Evolutionary conservation across 2,797 vertebrate species (phyloP), one percentile per base, ranked within the genome.

Genomic region (Sciaenops ocellatus): DNA sequence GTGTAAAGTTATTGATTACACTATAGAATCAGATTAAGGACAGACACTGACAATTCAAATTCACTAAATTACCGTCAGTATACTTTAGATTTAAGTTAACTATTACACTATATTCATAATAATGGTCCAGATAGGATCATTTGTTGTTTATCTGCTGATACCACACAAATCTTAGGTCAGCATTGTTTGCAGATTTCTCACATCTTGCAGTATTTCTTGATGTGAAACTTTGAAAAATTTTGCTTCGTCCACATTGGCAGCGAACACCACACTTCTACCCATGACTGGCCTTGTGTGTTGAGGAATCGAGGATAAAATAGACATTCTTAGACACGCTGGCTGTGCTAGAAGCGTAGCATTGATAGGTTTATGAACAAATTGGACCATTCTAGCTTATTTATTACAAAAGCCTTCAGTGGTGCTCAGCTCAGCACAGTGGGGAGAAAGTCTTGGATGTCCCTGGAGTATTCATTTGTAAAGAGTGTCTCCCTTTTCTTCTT

Each of bases 381-480:
- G 72, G 80, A 79, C 56, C 10, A 44, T 79, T 84, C 69, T 69
- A 30, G 70, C 71, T 74, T 85, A 87, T 90, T 86, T 91, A 82
- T 86, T 81, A 67, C 69, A 73, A 17, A 20, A 87, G 56, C 73
- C 69, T 82, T 85, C 71, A 79, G 83, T 69, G 57, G 64, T 76
- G 67, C 86, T 86, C 76, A 59, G 69, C 76, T 79, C 73, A 72
- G 84, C 89, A 70, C 82, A 81, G 86, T 51, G 50, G 71, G 73
- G 77, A 85, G 61, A 82, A 80, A 65, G 62, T 83, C 74, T 78
- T 61, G 26, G 34, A 73, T 78, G 72, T 89, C 84, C 82, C 89
- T 44, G 48, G 78, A 88, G 88, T 69, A 76, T 85, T 92, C 80
- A 87, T 93, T 90, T 90, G 69, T 87, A 69, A 81, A 86, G 69